Percentiles rank a stretch among this genome's conserved stretches.
phyloP scores from a whole-genome alignment of 2,888 invertebrate species.

The Rhimphoctona megacephalus region DNA sequence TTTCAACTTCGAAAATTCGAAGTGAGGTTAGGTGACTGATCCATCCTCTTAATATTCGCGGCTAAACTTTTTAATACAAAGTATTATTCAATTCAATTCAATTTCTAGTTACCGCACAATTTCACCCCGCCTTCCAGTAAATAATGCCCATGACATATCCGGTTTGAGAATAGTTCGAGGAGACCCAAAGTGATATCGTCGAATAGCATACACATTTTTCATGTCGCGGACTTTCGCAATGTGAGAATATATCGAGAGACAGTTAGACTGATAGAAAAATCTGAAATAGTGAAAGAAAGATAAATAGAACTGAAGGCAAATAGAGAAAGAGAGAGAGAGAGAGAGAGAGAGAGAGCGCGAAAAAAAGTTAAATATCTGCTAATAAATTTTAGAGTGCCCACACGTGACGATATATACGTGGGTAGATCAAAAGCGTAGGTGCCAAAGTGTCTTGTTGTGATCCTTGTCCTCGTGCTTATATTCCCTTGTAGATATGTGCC shows the following conservation, averaged over 20 bases:
- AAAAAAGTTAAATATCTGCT: slow-evolving; percentile 26
- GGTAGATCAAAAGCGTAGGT: slow-evolving; percentile 62
- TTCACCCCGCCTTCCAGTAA: not conserved
- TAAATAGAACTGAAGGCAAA: slow-evolving; percentile 8
- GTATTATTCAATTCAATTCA: not conserved
- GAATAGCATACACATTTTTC: slow-evolving; percentile 19
- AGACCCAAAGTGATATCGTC: slow-evolving; percentile 20
- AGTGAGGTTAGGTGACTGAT: too few relatives aligned
- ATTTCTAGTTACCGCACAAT: not conserved
- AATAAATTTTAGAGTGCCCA: slow-evolving; percentile 65
- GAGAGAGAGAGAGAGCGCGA: not conserved
- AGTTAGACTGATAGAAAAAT: not conserved
- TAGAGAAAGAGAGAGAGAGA: slow-evolving; percentile 2
- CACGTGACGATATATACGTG: slow-evolving; percentile 59
- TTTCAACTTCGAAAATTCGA: too few relatives aligned
- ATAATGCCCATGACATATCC: not conserved
- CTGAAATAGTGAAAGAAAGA: slow-evolving; percentile 10
- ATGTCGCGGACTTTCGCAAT: slow-evolving; percentile 44
- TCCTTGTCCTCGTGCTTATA: slow-evolving; percentile 44
- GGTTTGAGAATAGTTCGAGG: slow-evolving; percentile 21
- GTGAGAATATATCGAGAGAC: slow-evolving; percentile 8
- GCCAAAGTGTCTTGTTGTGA: slow-evolving; percentile 35
- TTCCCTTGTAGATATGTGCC: slow-evolving; percentile 20
- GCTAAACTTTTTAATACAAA: not conserved
- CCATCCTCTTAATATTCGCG: not conserved